Evolutionary conservation across 2,797 vertebrate genomes (phyloP), one percentile per base, ranked within the genome.

Genomic region (Sebastes aleutianus): DNA sequence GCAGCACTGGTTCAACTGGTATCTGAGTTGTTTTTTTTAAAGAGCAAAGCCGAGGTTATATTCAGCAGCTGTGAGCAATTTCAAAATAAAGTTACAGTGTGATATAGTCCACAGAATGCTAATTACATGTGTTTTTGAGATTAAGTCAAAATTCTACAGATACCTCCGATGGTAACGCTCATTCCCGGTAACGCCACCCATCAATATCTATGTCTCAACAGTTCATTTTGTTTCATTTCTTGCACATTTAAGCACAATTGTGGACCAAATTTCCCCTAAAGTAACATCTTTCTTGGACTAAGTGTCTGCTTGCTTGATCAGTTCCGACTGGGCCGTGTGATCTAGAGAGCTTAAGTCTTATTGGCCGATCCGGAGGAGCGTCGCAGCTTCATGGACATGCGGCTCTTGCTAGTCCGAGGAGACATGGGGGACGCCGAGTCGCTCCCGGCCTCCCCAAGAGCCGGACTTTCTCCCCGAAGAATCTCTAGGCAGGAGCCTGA

Each of bases 301-400:
- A 0, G n/a, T 5, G 53, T 63, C 13, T 16, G 4, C 71, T 4
- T 71, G 62, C 57, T 66, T 14, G 29, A 39, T 47, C 62, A 12
- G 34, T 61, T 22, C 4, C 3, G 18, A 22, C 12, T 3, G 29
- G 47, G 53, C 24, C 8, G 2, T 2, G 14, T 2, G 22, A 7
- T 27, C 3, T 13, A 10, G 4, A n/a, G 2, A 62, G 34, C 75
- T 88, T 79, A 99, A 91, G 97, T 98, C 94, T 99, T 99, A 95
- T 99, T 99, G 94, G 98, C 98, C 0, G 98, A 99, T 92, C 98
- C 98, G 1, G 98, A 99, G 66, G 98, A 99, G 83, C 98, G 97
- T 14, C 98, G 97, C 85, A 99, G 96, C 94, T 99, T 99, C 97
- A 99, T 98, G 89, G 98, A 99, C 97, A 99, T 97, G 91, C 98